Conservation (phyloP, 2,113 vertebrate genomes). For the Myotis yumanensis region DNA sequence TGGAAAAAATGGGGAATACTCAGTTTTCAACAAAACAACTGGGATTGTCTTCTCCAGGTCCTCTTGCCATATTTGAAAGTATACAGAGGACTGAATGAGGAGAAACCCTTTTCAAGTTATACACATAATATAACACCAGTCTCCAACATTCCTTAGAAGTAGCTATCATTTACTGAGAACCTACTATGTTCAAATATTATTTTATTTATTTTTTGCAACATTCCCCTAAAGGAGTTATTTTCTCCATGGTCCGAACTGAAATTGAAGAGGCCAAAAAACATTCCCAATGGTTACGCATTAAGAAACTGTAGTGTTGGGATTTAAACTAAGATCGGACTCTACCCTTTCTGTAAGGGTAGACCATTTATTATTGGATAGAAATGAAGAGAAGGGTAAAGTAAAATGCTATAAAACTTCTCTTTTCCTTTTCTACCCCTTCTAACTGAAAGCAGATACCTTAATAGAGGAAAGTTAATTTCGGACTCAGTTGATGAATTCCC, state of each 20-base stretch:
- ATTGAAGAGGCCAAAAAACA: neutral
- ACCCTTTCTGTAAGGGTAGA: neutral
- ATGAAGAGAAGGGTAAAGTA: neutral
- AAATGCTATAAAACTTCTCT: neutral
- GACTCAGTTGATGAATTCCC: neutral
- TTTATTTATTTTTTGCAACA: slow-evolving; percentile 9
- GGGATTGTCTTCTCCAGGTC: neutral
- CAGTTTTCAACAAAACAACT: neutral
- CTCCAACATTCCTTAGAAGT: neutral
- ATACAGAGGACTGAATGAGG: neutral
- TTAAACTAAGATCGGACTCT: slow-evolving; percentile 28
- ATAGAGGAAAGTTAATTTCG: slow-evolving; percentile 18
- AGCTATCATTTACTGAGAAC: neutral
- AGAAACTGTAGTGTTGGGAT: neutral
- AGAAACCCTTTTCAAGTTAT: neutral
- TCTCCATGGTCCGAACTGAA: neutral
- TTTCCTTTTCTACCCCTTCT: neutral
- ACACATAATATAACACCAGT: neutral
- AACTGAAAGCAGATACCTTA: neutral
- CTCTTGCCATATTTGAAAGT: neutral
- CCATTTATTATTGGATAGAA: slow-evolving; percentile 19
- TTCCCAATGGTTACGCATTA: neutral
- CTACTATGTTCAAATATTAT: slow-evolving; percentile 26
- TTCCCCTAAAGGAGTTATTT: neutral
- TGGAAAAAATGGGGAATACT: neutral